Base-by-base conservation (phyloP, 2,888 invertebrate species). In the Caradrina kadenii region DNA sequence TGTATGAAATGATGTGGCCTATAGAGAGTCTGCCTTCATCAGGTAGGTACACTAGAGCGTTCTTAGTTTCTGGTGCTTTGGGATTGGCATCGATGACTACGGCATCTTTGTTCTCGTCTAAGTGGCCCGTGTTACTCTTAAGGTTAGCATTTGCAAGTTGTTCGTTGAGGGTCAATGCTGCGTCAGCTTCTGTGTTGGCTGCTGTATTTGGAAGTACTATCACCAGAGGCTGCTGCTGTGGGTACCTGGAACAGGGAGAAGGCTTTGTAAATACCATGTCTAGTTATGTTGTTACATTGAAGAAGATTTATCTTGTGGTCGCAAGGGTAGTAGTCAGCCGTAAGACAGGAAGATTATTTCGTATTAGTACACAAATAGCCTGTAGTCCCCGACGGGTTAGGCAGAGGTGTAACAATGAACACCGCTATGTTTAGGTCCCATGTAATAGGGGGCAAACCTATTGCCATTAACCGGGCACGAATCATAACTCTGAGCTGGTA, bases 1-100 rank as follows among this genome's bases (percentile, higher is more conserved):
- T 94, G 7, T 91, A 88, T 19, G 95, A 94, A 69, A 97, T 96
- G 60, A 96, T 89, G 48, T 92, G 93, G 6, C 96, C 96, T 17
- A 96, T 88, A 1, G 89, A 87, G 17, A 89, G 81, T 82, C 92
- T 91, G 19, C 90, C 89, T 64, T 83, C 83, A 35, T 88, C 89
- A 7, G 89, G 85, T 64, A 89, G 67, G 48, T 93, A 75, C 55
- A 93, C 73, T n/a, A 65, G 39, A 5, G 72, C 75, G 26, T 76
- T 81, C 17, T 65, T 76, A 7, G 59, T 19, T 74, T 82, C 83
- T 50, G 70, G 48, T 2, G 59, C 1, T 59, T 86, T 80, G 1
- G 76, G 60, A 39, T 89, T 89, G 26, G 94, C 90, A 5, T 95
- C 91, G 13, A 94, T 83, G 10, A 90, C 74, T 15, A 94, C 83